Conservation (phyloP, 1,140 invertebrate genomes). For the Hetaerina americana region DNA sequence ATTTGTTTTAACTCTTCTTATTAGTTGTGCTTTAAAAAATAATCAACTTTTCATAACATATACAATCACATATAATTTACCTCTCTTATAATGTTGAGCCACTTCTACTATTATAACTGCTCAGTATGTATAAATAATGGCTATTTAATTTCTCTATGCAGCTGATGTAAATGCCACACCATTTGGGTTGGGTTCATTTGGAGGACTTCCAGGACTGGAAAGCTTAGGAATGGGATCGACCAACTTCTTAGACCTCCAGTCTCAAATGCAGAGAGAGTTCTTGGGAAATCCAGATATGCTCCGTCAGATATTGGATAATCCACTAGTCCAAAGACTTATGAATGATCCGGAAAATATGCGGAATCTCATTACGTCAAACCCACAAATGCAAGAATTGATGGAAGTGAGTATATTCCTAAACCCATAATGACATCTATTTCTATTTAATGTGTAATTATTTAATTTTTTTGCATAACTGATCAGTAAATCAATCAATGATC, state of each 20-base stretch:
- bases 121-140: no score
- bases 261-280: constrained; percentile 84
- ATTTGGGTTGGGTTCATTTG: constrained; percentile 65
- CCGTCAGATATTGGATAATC: constrained; percentile 90
- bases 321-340: constrained; percentile 89
- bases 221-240: constrained; percentile 68
- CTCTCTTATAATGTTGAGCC: no score
- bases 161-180: constrained; percentile 56
- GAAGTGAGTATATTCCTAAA: constrained; percentile 47
- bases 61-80: no score
- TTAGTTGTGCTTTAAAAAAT: no score
- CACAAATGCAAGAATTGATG: constrained; percentile 97
- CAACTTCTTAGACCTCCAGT: constrained; percentile 83
- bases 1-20: no score
- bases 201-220: constrained; percentile 69
- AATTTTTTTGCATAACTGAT: no score
- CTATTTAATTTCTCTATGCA: no score
- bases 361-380: constrained; percentile 84
- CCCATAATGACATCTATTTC: no score
- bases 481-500: no score
- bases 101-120: no score
- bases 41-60: no score
- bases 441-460: no score
- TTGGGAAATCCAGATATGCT: constrained; percentile 87
- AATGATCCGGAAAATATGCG: constrained; percentile 95